Percentiles rank a stretch among this genome's conserved stretches.
phyloP scores from a whole-genome alignment of 2,888 invertebrate genomes.

The Hipparchia semele region DNA sequence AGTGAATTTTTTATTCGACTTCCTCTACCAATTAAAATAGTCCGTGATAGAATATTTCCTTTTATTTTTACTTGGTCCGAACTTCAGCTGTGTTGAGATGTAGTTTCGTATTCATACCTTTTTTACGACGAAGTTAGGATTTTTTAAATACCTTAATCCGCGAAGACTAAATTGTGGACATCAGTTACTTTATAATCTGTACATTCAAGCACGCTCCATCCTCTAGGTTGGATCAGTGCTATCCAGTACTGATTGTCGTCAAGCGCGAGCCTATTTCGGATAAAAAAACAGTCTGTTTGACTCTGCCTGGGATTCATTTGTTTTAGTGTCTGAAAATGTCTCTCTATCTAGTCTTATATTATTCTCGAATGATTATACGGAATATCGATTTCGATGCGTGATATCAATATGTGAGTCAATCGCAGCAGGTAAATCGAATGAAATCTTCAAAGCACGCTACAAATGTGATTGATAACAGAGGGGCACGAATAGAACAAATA shows the following conservation, averaged over 20 bases:
- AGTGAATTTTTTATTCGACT: conserved; percentile 4
- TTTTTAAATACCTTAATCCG: too few relatives aligned
- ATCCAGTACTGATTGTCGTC: too few relatives aligned
- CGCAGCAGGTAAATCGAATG: not conserved
- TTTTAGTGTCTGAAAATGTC: too few relatives aligned
- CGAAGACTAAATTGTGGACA: too few relatives aligned
- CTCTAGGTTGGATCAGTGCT: too few relatives aligned
- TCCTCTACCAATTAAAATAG: conserved; percentile 34
- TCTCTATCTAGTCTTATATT: too few relatives aligned
- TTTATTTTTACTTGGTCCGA: conserved; percentile 32
- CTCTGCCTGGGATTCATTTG: too few relatives aligned
- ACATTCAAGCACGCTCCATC: too few relatives aligned
- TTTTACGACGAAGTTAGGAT: too few relatives aligned
- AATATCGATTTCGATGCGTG: not conserved
- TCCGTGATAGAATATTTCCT: conserved; percentile 39
- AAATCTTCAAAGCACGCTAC: not conserved
- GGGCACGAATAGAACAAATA: not conserved
- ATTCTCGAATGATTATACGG: not conserved
- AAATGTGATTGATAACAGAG: not conserved
- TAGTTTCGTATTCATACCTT: conserved; percentile 38
- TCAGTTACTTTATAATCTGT: too few relatives aligned
- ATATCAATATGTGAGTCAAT: not conserved
- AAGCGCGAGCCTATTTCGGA: not conserved
- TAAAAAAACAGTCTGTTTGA: not conserved
- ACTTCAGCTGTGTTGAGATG: not conserved